Base-by-base conservation (phyloP, 2,797 vertebrate genomes). In the Crenuchus spilurus region DNA sequence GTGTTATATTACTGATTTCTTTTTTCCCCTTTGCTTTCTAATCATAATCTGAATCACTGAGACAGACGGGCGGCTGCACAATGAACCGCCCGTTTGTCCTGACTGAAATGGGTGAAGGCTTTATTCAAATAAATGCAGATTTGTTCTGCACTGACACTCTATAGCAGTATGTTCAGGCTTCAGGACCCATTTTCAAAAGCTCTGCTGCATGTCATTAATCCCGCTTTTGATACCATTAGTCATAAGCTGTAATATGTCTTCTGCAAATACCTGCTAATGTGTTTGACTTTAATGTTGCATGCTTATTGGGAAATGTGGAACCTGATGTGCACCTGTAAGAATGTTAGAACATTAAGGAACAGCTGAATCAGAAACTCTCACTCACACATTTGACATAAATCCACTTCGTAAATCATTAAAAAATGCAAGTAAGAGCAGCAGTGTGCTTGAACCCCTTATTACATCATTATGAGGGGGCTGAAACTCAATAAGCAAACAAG, bases 101-200 rank as follows among this genome's bases (percentile, higher is more conserved):
- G 26, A 18, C 35, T 74, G 30, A 39, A 48, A 52, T 30, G 31
- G 54, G 13, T 60, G 28, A 44, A 30, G 52, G 55, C 42, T 46
- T 61, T 79, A 68, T 66, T 70, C 58, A 60, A 74, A 74, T 65
- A 75, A 70, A 71, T 46, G 54, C 30, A 41, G 66, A 78, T 78
- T 66, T 55, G 67, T 61, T 68, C 42, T 60, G 39, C 35, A 52
- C 44, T 51, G 55, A 49, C 57, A 42, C 70, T 69, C 64, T 71
- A 2, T 11, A 28, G 24, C 16, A n/a, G 49, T 52, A 4, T 52
- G 49, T n/a, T 30, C 49, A 49, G 49, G 61, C 63, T 54, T 31
- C 44, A 39, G 30, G 66, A 20, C 46, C 48, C 63, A 22, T 22
- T 44, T 46, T 9, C 14, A 16, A 49, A 35, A 49, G 69, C 26